phyloP scores from a whole-genome alignment of 1,140 invertebrate genomes.

The Hydropsyche tenuis region DNA sequence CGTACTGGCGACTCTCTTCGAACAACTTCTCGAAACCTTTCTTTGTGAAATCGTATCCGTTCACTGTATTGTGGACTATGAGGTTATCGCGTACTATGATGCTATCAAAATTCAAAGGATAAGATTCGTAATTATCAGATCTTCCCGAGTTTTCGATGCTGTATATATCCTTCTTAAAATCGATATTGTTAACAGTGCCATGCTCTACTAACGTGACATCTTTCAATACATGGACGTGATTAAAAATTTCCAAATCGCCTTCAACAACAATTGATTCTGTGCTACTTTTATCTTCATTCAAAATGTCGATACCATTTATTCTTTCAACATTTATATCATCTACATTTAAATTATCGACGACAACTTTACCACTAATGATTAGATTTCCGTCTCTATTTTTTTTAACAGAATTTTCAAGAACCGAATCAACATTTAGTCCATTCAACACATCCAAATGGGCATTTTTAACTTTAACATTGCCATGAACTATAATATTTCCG shows the following conservation, averaged over 20 bases:
- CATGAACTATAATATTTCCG: slow-evolving; percentile 51
- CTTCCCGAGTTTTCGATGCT: slow-evolving; percentile 24
- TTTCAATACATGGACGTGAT: slow-evolving; percentile 42
- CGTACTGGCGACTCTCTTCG: slow-evolving; percentile 22
- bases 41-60: slow-evolving; percentile 43
- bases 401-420: slow-evolving; percentile 39
- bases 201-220: slow-evolving; percentile 37
- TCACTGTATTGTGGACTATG: slow-evolving; percentile 47
- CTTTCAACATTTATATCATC: slow-evolving; percentile 47
- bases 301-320: slow-evolving; percentile 46
- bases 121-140: neutral
- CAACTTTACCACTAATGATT: slow-evolving; percentile 43
- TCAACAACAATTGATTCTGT: slow-evolving; percentile 27
- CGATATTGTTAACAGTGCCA: slow-evolving; percentile 46
- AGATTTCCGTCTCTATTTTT: slow-evolving; percentile 40
- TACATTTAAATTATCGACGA: slow-evolving; percentile 45
- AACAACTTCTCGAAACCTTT: slow-evolving; percentile 35
- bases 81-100: slow-evolving; percentile 49
- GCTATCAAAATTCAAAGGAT: slow-evolving; percentile 47
- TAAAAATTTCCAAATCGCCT: slow-evolving; percentile 40
- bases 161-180: slow-evolving; percentile 46
- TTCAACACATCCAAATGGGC: slow-evolving; percentile 39
- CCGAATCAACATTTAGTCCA: slow-evolving; percentile 38
- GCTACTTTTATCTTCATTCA: slow-evolving; percentile 14
- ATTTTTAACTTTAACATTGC: slow-evolving; percentile 49